Evolutionary conservation across 1,140 invertebrate species (phyloP).

Genomic region (Leptonema lineaticorne): DNA sequence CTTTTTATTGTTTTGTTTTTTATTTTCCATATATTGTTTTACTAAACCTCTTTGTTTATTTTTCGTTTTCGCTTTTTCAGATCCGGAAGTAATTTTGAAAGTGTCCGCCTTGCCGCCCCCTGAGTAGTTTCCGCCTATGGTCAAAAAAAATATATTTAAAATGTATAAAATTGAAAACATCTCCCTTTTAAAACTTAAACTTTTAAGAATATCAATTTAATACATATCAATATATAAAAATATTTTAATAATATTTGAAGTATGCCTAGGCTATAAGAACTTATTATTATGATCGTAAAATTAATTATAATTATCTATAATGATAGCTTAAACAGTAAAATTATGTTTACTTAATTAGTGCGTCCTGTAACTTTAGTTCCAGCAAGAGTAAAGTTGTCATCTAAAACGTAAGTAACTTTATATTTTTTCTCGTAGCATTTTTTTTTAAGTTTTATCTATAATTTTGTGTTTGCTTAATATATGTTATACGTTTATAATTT

Average conservation of each 20-base stretch:
- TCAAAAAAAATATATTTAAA: slow-evolving; percentile 18
- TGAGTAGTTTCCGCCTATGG: slow-evolving; percentile 37
- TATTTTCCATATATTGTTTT: not conserved
- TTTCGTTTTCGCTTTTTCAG: slow-evolving; percentile 21
- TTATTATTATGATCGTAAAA: no score
- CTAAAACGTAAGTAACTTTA: not conserved
- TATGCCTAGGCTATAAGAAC: not conserved
- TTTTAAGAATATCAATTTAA: slow-evolving; percentile 42
- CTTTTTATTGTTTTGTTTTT: no score
- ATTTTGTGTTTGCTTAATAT: not conserved
- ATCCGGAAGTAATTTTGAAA: slow-evolving; percentile 32
- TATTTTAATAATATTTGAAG: slow-evolving; percentile 22
- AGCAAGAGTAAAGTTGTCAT: slow-evolving; percentile 3
- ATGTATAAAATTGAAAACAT: slow-evolving; percentile 16
- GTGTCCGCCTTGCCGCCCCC: slow-evolving; percentile 34
- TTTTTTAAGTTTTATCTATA: not conserved
- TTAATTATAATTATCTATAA: no score
- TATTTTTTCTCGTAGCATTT: not conserved
- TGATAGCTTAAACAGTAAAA: not conserved
- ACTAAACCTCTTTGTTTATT: not conserved
- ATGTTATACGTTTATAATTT: no score
- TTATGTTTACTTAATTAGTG: not conserved
- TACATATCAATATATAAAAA: slow-evolving; percentile 41
- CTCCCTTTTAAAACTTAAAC: slow-evolving; percentile 24
- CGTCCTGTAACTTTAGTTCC: slow-evolving; percentile 15